Conservation (phyloP, 2,888 invertebrate species). For the Drosophila stalkeri region DNA sequence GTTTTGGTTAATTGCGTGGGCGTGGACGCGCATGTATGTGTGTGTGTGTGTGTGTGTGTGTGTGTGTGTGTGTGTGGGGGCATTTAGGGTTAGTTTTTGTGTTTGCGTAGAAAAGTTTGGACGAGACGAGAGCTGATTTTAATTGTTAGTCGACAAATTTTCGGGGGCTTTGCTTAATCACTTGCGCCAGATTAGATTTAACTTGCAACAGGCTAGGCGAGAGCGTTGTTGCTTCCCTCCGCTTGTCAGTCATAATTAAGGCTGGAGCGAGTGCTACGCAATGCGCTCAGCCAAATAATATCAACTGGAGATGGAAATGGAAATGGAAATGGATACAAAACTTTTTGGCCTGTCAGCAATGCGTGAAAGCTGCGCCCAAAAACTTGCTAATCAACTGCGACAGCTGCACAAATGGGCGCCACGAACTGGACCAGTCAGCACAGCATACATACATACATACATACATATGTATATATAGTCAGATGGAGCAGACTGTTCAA, state of each 20-base stretch:
- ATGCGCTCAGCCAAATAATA: constrained; percentile 48
- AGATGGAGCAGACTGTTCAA: background rate
- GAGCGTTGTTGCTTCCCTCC: background rate
- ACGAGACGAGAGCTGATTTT: constrained; percentile 56
- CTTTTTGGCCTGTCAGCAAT: constrained; percentile 42
- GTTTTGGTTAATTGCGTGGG: constrained; percentile 69
- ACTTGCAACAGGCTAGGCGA: constrained; percentile 16
- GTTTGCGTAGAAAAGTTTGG: constrained; percentile 31
- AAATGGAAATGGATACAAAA: constrained; percentile 62
- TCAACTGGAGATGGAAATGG: constrained; percentile 26
- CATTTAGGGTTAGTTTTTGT: constrained; percentile 28
- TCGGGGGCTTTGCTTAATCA: constrained; percentile 71
- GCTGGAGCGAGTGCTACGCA: constrained; percentile 17
- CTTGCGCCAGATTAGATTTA: constrained; percentile 64
- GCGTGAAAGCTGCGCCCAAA: constrained; percentile 21
- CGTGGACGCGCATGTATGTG: constrained; percentile 22
- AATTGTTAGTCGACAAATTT: constrained; percentile 66
- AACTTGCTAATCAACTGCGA: constrained; percentile 66
- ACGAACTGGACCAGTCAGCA: background rate
- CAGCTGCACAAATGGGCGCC: constrained; percentile 45
- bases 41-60: constrained; percentile 24
- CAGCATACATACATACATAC: too few relatives aligned
- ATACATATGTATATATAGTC: too few relatives aligned
- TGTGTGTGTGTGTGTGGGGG: constrained; percentile 8
- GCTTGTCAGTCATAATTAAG: constrained; percentile 3